These are phyloP conservation scores for Drosophila pectinifera DNA, from an alignment of 1,140 invertebrate species.

Conservation along the genomic window DNA sequence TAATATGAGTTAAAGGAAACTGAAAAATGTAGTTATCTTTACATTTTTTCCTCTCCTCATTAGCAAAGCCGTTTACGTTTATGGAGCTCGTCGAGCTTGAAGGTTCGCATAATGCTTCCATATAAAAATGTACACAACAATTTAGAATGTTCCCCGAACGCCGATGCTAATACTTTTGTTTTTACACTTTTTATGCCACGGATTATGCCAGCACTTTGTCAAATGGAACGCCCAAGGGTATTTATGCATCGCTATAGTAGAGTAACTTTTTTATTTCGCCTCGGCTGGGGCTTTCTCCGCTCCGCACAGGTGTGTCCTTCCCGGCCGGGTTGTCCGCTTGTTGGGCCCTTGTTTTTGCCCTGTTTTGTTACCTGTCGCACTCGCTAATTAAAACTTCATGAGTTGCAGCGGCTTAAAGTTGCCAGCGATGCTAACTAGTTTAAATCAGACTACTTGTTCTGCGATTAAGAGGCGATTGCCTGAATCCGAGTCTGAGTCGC, in stretches of 20 bases:
- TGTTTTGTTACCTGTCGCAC: conserved; percentile 21
- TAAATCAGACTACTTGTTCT: conserved; percentile 29
- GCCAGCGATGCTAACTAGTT: conserved; percentile 26
- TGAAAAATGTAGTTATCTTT: no score
- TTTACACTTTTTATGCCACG: conserved; percentile 17
- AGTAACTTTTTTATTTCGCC: conserved; percentile 16
- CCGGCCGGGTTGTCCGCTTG: conserved; percentile 26
- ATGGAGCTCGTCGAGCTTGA: not conserved
- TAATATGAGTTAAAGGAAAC: no score
- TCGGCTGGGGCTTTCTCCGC: conserved; percentile 11
- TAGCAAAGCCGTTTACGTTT: not conserved
- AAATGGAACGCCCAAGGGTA: conserved; percentile 27
- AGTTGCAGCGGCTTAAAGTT: conserved; percentile 61
- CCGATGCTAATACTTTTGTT: conserved; percentile 5
- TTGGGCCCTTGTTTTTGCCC: conserved; percentile 14
- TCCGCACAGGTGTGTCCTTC: conserved; percentile 26
- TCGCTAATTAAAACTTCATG: conserved; percentile 70
- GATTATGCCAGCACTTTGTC: conserved; percentile 28
- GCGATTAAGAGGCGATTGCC: conserved; percentile 6
- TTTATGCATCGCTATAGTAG: conserved; percentile 15
- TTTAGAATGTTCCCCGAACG: conserved; percentile 21
- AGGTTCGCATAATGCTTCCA: not conserved
- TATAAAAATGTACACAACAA: conserved; percentile 19
- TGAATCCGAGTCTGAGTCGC: not conserved
- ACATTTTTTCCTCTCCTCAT: not conserved